Percentiles rank a stretch among this genome's conserved stretches.
Evolutionary conservation across 2,113 vertebrate genomes (phyloP).

Genomic region (Poeciliopsis turrubarensis): DNA sequence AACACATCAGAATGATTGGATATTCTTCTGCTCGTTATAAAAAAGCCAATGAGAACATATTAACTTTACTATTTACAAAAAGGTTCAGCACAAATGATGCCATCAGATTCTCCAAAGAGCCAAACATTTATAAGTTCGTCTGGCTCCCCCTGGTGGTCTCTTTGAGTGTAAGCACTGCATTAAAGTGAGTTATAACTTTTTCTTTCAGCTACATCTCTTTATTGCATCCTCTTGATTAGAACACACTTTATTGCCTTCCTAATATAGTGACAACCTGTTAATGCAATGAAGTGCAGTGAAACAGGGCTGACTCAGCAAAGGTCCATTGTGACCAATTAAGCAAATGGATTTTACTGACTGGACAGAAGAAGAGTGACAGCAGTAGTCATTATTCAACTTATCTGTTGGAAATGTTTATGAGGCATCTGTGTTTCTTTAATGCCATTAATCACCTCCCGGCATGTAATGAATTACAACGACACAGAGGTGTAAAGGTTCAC

Average conservation of each 20-base stretch:
- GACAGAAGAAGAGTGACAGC: conserved; percentile 20
- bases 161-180: conserved; percentile 8
- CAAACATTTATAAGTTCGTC: background rate
- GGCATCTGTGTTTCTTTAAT: conserved; percentile 21
- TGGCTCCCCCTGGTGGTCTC: conserved; percentile 59
- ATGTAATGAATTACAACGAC: conserved; percentile 28
- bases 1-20: background rate
- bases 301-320: conserved; percentile 63
- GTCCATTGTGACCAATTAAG: conserved; percentile 64
- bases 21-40: background rate
- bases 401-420: conserved; percentile 38
- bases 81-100: background rate
- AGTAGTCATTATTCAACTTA: conserved; percentile 40
- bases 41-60: background rate
- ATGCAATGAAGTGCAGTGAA: conserved; percentile 68
- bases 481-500: conserved; percentile 56
- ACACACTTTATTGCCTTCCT: conserved; percentile 55
- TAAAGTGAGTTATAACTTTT: conserved; percentile 8
- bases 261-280: conserved; percentile 59
- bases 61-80: background rate
- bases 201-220: conserved; percentile 28
- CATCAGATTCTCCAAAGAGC: background rate
- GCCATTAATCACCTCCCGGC: background rate
- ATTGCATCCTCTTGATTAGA: conserved; percentile 58
- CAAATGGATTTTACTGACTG: conserved; percentile 61